Evolutionary conservation across 1,140 invertebrate species (phyloP), one percentile per base, ranked within the genome.

Genomic region (Scaptomyza montana): DNA sequence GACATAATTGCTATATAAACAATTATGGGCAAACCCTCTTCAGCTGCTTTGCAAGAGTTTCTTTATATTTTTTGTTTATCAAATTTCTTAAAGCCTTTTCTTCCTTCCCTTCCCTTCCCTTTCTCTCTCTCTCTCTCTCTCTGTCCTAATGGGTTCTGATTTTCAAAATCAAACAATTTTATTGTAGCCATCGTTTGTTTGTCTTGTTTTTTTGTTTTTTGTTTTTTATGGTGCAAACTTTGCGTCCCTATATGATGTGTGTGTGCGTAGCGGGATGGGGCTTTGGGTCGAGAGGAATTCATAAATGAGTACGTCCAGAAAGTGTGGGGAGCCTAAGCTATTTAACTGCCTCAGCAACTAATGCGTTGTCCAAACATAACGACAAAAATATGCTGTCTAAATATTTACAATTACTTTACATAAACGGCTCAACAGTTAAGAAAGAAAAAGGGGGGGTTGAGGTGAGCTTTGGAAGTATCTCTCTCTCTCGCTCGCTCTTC

Each of bases 341-440:
- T 60, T 54, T 28, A 28, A 39, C 57, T 54, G 50, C 9, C 50
- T 62, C 66, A 49, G 59, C 30, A 63, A 12, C 75, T 82, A 76
- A 82, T 78, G 49, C 67, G 53, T 59, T 66, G 56, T 54, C 50
- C 46, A 67, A 73, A 73, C 66, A 70, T 5, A 25, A 30, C 53
- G 51, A 36, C 33, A 36, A 36, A 36, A 51, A 64, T n/a, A 70
- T 41, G 66, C 60, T 49, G 53, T 51, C 50, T 53, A 85, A 85
- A 85, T 85, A 74, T 85, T 85, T 77, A 85, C 80, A 80, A 85
- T 80, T 85, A 85, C 80, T 85, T 85, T 71, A 80, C 80, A 85
- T 80, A 80, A 70, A 71, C 51, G 77, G 57, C 65, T 46, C 56
- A 79, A 45, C 63, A 25, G 69, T 54, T 30, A 25, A 45, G 12